These are phyloP conservation scores for Sepioteuthis lessoniana DNA, from an alignment of 2,888 invertebrate species.

Conservation along the genomic window DNA sequence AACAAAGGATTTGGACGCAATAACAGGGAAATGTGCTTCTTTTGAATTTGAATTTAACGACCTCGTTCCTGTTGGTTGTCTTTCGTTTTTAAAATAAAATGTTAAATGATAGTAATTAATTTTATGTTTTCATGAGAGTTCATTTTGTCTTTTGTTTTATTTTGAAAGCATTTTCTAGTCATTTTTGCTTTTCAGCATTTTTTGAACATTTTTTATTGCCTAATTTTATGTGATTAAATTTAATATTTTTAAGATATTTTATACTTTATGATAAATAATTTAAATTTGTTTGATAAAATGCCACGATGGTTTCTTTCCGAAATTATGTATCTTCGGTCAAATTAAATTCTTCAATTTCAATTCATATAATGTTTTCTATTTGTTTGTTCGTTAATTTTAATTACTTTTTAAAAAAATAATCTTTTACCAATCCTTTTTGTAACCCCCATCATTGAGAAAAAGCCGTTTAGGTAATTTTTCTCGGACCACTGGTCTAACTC, in stretches of 20 bases:
- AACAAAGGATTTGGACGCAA: not conserved
- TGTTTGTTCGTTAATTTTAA: not conserved
- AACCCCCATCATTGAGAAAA: not conserved
- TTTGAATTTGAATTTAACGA: not conserved
- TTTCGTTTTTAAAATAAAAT: not conserved
- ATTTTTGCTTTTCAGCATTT: not conserved
- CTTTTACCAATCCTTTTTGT: too few relatives aligned
- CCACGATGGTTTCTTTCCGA: not conserved
- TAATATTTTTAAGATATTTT: not conserved
- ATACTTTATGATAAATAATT: not conserved
- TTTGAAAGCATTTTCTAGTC: not conserved
- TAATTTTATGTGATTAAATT: not conserved
- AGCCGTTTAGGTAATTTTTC: not conserved
- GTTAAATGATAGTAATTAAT: conserved; percentile 33
- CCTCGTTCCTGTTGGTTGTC: not conserved
- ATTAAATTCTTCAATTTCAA: not conserved
- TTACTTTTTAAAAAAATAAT: not conserved
- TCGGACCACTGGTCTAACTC: not conserved
- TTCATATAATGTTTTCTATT: not conserved
- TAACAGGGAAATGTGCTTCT: not conserved
- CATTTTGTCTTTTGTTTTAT: not conserved
- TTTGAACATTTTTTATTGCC: not conserved
- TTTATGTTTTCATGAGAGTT: not conserved
- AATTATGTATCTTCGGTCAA: not conserved
- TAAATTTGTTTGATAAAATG: not conserved